These are phyloP conservation scores for Zonitis immaculata DNA, from an alignment of 2,888 invertebrate genomes.

Conservation along the genomic window DNA sequence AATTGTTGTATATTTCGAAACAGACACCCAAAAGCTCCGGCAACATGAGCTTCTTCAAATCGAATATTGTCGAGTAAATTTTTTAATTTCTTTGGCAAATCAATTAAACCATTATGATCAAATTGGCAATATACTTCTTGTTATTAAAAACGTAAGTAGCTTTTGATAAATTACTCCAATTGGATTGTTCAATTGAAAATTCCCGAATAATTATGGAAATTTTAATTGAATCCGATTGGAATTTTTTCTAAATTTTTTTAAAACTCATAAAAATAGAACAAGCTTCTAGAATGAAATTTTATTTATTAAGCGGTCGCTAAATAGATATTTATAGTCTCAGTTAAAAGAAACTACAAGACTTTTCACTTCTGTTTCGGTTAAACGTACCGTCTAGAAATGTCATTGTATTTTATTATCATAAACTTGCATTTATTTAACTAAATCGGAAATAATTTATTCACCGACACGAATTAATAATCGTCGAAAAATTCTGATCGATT, in stretches of 20 bases:
- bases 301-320: slow-evolving; percentile 6
- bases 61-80: neutral
- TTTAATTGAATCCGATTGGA: too few relatives aligned
- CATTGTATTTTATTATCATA: neutral
- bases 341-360: slow-evolving; percentile 14
- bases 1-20: neutral
- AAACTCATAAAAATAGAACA: neutral
- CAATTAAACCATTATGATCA: neutral
- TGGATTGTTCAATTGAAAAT: neutral
- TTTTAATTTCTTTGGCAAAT: neutral
- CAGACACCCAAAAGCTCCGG: neutral
- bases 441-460: too few relatives aligned
- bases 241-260: too few relatives aligned
- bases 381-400: neutral
- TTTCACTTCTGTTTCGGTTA: slow-evolving; percentile 14
- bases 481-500: too few relatives aligned
- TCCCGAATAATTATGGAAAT: too few relatives aligned
- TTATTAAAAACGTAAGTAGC: neutral
- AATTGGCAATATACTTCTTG: neutral
- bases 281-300: neutral
- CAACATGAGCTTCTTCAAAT: neutral
- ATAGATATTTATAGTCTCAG: slow-evolving; percentile 18
- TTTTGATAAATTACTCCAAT: neutral
- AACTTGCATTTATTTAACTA: too few relatives aligned
- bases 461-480: too few relatives aligned